Conservation (phyloP, 2,888 invertebrate species). For the Sinodicranocentrus sp. region DNA sequence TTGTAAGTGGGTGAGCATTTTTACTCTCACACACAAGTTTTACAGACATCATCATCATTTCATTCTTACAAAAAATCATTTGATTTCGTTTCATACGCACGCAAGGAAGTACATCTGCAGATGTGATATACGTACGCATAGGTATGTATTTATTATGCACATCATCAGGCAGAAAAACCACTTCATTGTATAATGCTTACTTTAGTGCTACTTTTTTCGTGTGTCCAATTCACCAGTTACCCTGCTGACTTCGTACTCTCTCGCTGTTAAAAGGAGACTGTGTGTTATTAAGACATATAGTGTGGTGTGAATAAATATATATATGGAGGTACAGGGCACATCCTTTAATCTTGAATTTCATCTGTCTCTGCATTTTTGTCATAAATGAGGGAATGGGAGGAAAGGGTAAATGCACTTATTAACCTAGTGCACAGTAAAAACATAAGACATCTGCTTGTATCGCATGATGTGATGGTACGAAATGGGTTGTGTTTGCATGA, state of each 20-base stretch:
- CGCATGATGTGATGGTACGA: neutral
- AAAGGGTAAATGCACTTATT: conserved; percentile 42
- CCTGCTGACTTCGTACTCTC: conserved; percentile 31
- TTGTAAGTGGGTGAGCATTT: neutral
- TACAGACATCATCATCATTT: neutral
- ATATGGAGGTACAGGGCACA: neutral
- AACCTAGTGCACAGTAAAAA: conserved; percentile 28
- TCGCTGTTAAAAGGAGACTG: too few relatives aligned
- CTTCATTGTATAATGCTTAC: neutral
- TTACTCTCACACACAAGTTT: neutral
- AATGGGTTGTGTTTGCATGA: neutral
- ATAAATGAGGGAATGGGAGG: conserved; percentile 23
- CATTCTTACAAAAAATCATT: neutral
- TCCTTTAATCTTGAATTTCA: conserved; percentile 35
- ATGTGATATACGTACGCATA: neutral
- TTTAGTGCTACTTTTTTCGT: conserved; percentile 14
- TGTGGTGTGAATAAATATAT: neutral
- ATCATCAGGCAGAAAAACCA: neutral
- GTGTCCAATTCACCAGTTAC: conserved; percentile 31
- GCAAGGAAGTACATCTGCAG: conserved; percentile 7
- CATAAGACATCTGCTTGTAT: neutral
- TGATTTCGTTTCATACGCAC: conserved; percentile 8
- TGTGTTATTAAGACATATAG: neutral
- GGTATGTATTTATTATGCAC: neutral
- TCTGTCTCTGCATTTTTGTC: conserved; percentile 43